phyloP scores from a whole-genome alignment of 2,113 vertebrate genomes.

The Ciconia maguari region DNA sequence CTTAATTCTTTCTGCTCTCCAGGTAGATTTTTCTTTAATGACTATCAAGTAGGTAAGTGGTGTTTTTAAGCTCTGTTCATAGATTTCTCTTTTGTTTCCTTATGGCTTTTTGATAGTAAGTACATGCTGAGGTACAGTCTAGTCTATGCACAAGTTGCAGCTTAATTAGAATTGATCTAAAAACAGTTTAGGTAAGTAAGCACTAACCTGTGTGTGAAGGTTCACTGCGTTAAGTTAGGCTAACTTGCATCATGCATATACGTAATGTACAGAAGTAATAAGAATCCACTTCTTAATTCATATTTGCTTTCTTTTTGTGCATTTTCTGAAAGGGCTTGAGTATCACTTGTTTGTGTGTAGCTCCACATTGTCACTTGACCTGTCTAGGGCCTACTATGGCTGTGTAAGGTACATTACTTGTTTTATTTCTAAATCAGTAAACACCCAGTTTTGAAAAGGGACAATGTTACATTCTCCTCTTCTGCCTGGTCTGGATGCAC shows the following conservation, averaged over 20 bases:
- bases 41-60: neutral
- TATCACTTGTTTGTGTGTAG: neutral
- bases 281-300: neutral
- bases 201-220: neutral
- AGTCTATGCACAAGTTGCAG: neutral
- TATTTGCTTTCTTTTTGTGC: neutral
- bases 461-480: neutral
- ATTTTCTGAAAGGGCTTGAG: neutral
- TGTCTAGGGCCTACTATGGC: neutral
- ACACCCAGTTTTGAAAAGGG: neutral
- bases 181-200: neutral
- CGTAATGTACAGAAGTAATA: neutral
- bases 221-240: neutral
- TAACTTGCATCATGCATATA: neutral
- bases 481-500: neutral
- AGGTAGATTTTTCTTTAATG: neutral
- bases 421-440: neutral
- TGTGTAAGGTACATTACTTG: neutral
- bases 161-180: neutral
- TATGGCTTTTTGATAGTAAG: neutral
- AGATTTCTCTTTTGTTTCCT: neutral
- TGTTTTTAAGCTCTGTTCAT: neutral
- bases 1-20: neutral
- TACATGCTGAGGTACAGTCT: neutral
- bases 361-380: neutral